Percentiles rank a stretch among this genome's conserved stretches.
Conservation (phyloP, 2,113 vertebrate species). For the Caretta caretta region DNA sequence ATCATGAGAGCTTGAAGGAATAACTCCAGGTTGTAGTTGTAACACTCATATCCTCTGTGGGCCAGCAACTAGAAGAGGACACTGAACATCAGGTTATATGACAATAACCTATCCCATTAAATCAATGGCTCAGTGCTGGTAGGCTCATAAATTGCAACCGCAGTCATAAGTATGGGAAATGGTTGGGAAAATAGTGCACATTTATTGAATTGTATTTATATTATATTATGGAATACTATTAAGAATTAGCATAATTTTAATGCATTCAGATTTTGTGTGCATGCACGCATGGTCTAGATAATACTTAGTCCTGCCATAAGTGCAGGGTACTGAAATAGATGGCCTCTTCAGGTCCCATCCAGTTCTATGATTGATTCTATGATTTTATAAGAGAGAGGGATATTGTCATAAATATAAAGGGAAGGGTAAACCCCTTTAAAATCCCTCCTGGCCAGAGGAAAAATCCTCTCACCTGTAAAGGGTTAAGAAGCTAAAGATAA, state of each 20-base stretch:
- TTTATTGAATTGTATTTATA: neutral
- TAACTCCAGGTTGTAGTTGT: neutral
- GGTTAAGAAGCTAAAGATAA: too few relatives aligned
- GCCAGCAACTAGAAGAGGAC: neutral
- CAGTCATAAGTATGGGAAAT: neutral
- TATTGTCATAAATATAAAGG: too few relatives aligned
- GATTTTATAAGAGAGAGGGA: neutral
- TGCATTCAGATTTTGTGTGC: neutral
- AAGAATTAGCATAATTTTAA: neutral
- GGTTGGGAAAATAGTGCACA: neutral
- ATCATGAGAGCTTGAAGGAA: neutral
- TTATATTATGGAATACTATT: neutral
- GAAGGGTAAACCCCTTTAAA: too few relatives aligned
- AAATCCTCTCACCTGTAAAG: too few relatives aligned
- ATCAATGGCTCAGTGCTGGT: neutral
- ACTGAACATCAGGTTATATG: neutral
- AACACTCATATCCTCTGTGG: neutral
- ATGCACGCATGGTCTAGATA: neutral
- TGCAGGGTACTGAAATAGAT: too few relatives aligned
- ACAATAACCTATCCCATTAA: neutral
- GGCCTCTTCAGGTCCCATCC: too few relatives aligned
- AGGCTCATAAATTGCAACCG: neutral
- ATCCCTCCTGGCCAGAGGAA: too few relatives aligned
- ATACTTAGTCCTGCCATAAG: too few relatives aligned
- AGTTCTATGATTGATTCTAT: too few relatives aligned